Percentiles rank a stretch among this genome's conserved stretches.
These are phyloP conservation scores for Ormyrus pomaceus DNA, from an alignment of 2,888 invertebrate genomes.

Conservation along the genomic window DNA sequence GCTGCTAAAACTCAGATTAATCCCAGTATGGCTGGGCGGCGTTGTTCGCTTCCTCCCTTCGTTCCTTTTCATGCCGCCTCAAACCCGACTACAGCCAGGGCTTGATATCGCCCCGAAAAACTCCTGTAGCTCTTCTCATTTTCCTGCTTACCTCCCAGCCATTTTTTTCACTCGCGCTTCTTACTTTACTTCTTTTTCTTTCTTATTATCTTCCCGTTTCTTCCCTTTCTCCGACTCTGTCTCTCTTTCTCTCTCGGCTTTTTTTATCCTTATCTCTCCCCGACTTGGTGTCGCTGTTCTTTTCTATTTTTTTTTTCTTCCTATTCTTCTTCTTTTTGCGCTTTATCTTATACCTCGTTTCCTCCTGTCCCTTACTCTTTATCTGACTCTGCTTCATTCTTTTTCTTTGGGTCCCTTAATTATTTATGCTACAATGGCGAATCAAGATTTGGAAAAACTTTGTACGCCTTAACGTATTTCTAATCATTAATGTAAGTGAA, in stretches of 20 bases:
- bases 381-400: not conserved
- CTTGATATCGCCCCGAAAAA: constrained; percentile 41
- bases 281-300: constrained; percentile 7
- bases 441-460: constrained; percentile 6
- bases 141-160: not conserved
- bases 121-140: constrained; percentile 10
- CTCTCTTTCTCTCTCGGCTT: constrained; percentile 1
- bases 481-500: no score
- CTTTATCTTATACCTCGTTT: constrained; percentile 27
- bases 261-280: constrained; percentile 31
- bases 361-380: constrained; percentile 14
- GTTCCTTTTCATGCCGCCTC: constrained; percentile 34
- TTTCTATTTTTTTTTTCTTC: constrained; percentile 3
- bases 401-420: constrained; percentile 14
- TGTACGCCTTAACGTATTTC: no score
- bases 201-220: constrained; percentile 9
- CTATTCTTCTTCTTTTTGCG: not conserved
- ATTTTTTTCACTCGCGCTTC: not conserved
- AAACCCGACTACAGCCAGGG: not conserved
- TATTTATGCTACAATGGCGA: constrained; percentile 20
- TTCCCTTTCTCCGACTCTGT: not conserved
- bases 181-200: constrained; percentile 7
- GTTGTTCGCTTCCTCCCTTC: not conserved
- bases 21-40: not conserved
- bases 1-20: constrained; percentile 51